Percentiles rank a stretch among this genome's conserved stretches.
phyloP scores from a whole-genome alignment of 2,113 vertebrate species.

The Benitochromis conjunctus region DNA sequence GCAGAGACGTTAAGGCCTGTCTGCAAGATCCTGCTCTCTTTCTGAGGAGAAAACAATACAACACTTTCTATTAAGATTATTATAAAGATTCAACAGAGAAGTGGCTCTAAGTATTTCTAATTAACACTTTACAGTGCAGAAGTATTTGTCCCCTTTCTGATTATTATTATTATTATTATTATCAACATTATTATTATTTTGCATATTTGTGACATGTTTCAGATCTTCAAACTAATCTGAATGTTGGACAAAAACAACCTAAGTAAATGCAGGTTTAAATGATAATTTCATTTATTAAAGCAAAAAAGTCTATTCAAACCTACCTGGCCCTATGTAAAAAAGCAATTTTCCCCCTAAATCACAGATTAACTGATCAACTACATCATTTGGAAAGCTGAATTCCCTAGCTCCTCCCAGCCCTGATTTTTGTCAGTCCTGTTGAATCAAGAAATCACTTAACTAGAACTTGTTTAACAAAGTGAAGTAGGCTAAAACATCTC shows the following conservation, averaged over 20 bases:
- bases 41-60: constrained; percentile 13
- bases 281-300: fast-evolving
- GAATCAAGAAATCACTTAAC: neutral
- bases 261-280: neutral
- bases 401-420: neutral
- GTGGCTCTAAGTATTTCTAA: neutral
- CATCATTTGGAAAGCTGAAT: neutral
- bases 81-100: neutral
- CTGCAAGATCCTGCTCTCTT: neutral
- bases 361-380: neutral
- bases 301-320: neutral
- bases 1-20: neutral
- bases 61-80: neutral
- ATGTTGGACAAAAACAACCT: neutral
- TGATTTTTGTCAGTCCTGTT: neutral
- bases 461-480: neutral
- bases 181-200: too few species aligned
- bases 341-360: neutral
- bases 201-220: neutral
- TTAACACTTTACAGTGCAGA: neutral
- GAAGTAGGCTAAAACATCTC: neutral
- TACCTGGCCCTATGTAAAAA: neutral
- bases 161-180: too few species aligned
- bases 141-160: neutral
- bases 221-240: neutral